These are phyloP conservation scores for Tokudaia tokunoshimensis DNA, from an alignment of 2,797 vertebrate genomes.

Conservation along the genomic window DNA sequence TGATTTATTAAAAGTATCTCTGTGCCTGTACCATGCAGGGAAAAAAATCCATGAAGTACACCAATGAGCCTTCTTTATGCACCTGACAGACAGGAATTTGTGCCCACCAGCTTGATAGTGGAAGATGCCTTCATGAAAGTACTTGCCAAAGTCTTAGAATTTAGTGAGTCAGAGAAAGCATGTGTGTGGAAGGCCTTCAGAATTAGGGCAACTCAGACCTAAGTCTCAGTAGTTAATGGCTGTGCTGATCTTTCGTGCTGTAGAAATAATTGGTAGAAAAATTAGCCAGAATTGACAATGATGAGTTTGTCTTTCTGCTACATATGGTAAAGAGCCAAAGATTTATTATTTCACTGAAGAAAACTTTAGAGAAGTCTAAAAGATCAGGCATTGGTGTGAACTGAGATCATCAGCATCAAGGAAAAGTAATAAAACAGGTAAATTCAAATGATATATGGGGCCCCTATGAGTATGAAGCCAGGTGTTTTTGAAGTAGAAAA, in stretches of 20 bases:
- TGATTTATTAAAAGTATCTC: neutral
- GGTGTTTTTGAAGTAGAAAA: neutral
- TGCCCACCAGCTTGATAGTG: neutral
- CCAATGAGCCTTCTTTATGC: neutral
- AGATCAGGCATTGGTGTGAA: neutral
- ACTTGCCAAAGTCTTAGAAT: neutral
- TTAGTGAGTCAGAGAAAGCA: neutral
- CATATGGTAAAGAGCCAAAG: neutral
- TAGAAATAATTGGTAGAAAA: neutral
- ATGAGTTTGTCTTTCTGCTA: neutral
- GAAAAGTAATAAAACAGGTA: neutral
- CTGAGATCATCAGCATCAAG: conserved; percentile 64
- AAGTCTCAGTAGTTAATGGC: neutral
- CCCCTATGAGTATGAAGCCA: neutral
- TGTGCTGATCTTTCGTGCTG: neutral
- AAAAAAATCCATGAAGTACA: neutral
- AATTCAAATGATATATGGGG: fast-evolving
- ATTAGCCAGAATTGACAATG: neutral
- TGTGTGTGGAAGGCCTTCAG: neutral
- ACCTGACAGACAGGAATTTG: neutral
- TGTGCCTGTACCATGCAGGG: neutral
- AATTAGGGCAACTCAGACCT: neutral
- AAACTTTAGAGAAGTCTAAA: neutral
- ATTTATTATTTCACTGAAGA: neutral
- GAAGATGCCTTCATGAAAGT: neutral